phyloP scores from a whole-genome alignment of 2,797 vertebrate species.

The Geotrypetes seraphini region DNA sequence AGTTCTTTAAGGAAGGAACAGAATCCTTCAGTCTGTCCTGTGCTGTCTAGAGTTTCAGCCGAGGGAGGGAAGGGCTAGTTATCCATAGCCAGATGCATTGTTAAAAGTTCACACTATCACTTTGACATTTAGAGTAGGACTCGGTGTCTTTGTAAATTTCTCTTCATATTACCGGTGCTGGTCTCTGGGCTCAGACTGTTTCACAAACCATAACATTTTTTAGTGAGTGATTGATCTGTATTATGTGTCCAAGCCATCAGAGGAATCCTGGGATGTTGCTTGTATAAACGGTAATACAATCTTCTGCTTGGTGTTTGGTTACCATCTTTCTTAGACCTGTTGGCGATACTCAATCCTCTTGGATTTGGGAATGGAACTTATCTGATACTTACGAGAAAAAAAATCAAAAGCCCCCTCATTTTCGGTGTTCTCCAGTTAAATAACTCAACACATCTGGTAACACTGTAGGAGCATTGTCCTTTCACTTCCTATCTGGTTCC shows the following conservation, averaged over 20 bases:
- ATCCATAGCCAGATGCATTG: slow-evolving; percentile 48
- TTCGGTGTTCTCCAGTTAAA: slow-evolving; percentile 69
- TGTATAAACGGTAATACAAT: slow-evolving; percentile 95
- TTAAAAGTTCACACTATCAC: slow-evolving; percentile 58
- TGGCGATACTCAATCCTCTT: slow-evolving; percentile 85
- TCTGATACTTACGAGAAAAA: slow-evolving; percentile 80
- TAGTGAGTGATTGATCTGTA: slow-evolving; percentile 74
- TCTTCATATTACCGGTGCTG: slow-evolving; percentile 51
- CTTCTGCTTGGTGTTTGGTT: slow-evolving; percentile 69
- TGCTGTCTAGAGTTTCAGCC: slow-evolving; percentile 44
- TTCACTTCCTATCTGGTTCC: slow-evolving; percentile 72
- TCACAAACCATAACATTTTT: slow-evolving; percentile 69
- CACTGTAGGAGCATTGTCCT: slow-evolving; percentile 95
- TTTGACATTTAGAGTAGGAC: slow-evolving; percentile 56
- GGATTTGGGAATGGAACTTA: slow-evolving; percentile 91
- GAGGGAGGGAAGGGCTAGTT: slow-evolving; percentile 38
- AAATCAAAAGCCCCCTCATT: slow-evolving; percentile 64
- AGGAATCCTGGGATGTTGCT: slow-evolving; percentile 86
- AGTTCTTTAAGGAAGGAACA: slow-evolving; percentile 31
- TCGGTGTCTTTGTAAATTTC: slow-evolving; percentile 63
- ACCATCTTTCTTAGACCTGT: slow-evolving; percentile 85
- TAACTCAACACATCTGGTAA: slow-evolving; percentile 97
- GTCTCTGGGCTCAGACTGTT: slow-evolving; percentile 57
- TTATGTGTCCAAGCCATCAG: slow-evolving; percentile 86
- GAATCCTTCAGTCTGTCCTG: slow-evolving; percentile 21